These are phyloP conservation scores for Drusus annulatus DNA, from an alignment of 1,140 invertebrate species.

Conservation along the genomic window DNA sequence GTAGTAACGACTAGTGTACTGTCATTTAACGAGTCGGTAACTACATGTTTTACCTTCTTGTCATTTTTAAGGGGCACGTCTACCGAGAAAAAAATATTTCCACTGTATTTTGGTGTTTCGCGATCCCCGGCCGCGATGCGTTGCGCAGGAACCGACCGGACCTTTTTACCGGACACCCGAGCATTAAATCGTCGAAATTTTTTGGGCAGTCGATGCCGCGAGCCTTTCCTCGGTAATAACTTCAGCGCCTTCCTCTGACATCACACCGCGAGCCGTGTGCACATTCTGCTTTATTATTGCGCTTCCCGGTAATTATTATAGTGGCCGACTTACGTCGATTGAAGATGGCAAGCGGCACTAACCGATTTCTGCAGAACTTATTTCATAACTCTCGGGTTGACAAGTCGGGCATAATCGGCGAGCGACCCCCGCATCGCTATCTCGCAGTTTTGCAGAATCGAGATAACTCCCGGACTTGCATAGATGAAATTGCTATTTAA, in stretches of 20 bases:
- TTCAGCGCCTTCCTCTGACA: background rate
- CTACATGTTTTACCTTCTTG: too few species aligned
- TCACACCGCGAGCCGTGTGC: slow-evolving; percentile 24
- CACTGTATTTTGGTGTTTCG: background rate
- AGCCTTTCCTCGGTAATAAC: background rate
- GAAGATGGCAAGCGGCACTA: background rate
- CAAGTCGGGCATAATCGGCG: background rate
- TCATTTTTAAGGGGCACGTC: too few species aligned
- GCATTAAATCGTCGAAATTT: slow-evolving; percentile 55
- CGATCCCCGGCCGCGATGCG: slow-evolving; percentile 7
- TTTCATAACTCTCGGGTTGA: background rate
- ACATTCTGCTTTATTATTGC: slow-evolving; percentile 32
- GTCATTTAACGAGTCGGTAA: too few species aligned
- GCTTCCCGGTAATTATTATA: slow-evolving; percentile 26
- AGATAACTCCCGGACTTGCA: too few species aligned
- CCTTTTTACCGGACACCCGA: slow-evolving; percentile 42
- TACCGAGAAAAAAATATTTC: too few species aligned
- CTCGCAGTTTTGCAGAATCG: too few species aligned
- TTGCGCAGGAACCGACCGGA: background rate
- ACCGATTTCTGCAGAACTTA: slow-evolving; percentile 3
- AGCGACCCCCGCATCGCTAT: too few species aligned
- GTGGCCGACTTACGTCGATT: slow-evolving; percentile 13
- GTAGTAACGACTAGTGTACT: too few species aligned
- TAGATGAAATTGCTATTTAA: too few species aligned
- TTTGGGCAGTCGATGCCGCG: slow-evolving; percentile 18